Percentiles rank a stretch among this genome's conserved stretches.
These are phyloP conservation scores for Drosophila ironensis DNA, from an alignment of 1,140 invertebrate species.

Conservation along the genomic window DNA sequence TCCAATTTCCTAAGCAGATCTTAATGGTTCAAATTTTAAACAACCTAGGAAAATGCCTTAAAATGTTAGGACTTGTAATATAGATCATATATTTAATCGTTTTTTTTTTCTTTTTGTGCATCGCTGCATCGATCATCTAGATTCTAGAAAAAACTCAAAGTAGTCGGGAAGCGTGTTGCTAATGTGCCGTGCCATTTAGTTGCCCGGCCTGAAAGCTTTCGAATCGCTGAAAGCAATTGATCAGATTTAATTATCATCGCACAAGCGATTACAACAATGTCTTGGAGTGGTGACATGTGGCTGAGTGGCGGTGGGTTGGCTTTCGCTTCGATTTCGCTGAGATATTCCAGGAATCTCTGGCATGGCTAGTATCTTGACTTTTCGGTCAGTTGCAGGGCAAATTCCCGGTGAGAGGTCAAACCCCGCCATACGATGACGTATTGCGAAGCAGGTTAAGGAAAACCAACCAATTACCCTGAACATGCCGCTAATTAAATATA, in stretches of 20 bases:
- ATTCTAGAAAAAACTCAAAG: conserved; percentile 25
- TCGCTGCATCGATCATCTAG: conserved; percentile 33
- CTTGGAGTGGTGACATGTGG: conserved; percentile 25
- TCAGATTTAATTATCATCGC: conserved; percentile 57
- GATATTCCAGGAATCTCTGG: conserved; percentile 28
- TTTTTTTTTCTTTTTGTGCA: neutral
- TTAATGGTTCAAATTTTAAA: too few relatives aligned
- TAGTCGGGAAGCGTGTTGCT: conserved; percentile 36
- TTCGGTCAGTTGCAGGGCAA: conserved; percentile 16
- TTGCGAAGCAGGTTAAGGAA: conserved; percentile 37
- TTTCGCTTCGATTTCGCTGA: neutral
- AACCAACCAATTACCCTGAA: conserved; percentile 40
- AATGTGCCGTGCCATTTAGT: conserved; percentile 25
- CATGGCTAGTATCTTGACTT: neutral
- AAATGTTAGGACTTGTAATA: too few relatives aligned
- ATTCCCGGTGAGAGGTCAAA: conserved; percentile 25
- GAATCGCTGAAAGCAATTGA: conserved; percentile 55
- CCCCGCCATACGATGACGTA: conserved; percentile 31
- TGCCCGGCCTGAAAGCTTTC: conserved; percentile 15
- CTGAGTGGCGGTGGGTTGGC: neutral
- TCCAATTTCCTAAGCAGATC: too few relatives aligned
- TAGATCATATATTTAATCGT: too few relatives aligned
- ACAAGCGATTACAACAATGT: conserved; percentile 22
- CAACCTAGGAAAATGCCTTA: too few relatives aligned
- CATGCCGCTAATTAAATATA: conserved; percentile 40